Evolutionary conservation across 92 coral and sea anemone species (phyloP), one percentile per base, ranked within the genome.

Genomic region (Palythoa grandiflora): DNA sequence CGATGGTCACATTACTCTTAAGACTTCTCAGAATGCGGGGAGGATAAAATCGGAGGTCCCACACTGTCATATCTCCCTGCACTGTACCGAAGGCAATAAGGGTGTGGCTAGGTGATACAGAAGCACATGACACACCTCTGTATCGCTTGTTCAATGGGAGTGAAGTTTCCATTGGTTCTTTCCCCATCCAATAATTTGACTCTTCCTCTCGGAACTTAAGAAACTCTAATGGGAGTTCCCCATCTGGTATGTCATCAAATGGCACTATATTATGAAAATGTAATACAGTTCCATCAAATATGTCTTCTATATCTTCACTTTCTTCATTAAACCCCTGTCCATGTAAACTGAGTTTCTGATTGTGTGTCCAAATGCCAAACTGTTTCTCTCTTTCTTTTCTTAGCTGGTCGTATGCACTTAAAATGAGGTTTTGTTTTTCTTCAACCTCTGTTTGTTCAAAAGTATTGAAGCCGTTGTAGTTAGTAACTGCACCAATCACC

Each of bases 31-130:
- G 73, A 86, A 95, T 90, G 39, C 96, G 93, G 6, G 98, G 98
- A 53, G 98, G 98, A 71, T 87, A 85, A 51, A 83, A 53, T n/a
- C 71, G 35, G 1, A 95, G 90, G 83, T 95, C 94, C 98, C 96
- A 95, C 13, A 93, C 88, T 8, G 88, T 89, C 60, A 95, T 88
- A 71, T 95, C 98, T 10, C 98, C 98, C 73, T 93, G 98, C 15
- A 88, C 89, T 19, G 93, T 88, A 5, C 96, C 96, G 17, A 95
- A 76, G n/a, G 96, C 98, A 38, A 95, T 44, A 17, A 95, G 88
- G 79, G 89, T 87, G 80, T 95, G 87, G 47, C 91, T 81, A 35
- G 96, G 75, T 11, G 98, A 89, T 59, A 95, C 74, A 5, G 98
- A 83, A 15, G 89, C 88, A 50, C 94, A 91, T 28, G 94, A 87